These are phyloP conservation scores for Biston stratarius DNA, from an alignment of 2,888 invertebrate genomes.

Conservation along the genomic window DNA sequence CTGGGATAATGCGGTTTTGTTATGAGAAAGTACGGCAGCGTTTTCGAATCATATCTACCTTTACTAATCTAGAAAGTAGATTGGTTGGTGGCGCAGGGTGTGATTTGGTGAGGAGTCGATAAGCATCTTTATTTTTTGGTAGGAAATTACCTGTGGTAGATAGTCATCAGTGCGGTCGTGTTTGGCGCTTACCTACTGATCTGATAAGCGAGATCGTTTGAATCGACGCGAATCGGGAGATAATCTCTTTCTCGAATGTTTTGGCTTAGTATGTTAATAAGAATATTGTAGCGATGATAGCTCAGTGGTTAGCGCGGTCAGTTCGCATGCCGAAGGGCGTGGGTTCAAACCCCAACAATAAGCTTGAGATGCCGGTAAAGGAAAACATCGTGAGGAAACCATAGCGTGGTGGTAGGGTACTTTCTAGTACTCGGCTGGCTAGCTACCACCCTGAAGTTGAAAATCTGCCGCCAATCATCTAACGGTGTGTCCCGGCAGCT, in stretches of 20 bases:
- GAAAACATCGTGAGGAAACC: no score
- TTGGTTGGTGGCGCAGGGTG: slow-evolving; percentile 10
- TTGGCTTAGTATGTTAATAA: background rate
- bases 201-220: background rate
- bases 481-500: no score
- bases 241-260: background rate
- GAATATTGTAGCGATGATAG: no score
- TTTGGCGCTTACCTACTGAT: background rate
- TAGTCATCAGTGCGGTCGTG: slow-evolving; percentile 8
- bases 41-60: slow-evolving; percentile 17
- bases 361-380: no score
- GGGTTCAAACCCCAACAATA: no score
- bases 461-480: no score
- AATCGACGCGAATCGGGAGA: background rate
- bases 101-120: slow-evolving; percentile 13
- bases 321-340: no score
- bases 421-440: no score
- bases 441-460: no score
- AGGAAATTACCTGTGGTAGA: slow-evolving; percentile 13
- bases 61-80: slow-evolving; percentile 5
- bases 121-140: slow-evolving; percentile 8
- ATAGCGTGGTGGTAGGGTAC: no score
- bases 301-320: no score
- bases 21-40: slow-evolving; percentile 16
- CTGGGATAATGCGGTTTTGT: slow-evolving; percentile 37